Evolutionary conservation across 1,140 invertebrate genomes (phyloP).

Genomic region (Nasonia longicornis): DNA sequence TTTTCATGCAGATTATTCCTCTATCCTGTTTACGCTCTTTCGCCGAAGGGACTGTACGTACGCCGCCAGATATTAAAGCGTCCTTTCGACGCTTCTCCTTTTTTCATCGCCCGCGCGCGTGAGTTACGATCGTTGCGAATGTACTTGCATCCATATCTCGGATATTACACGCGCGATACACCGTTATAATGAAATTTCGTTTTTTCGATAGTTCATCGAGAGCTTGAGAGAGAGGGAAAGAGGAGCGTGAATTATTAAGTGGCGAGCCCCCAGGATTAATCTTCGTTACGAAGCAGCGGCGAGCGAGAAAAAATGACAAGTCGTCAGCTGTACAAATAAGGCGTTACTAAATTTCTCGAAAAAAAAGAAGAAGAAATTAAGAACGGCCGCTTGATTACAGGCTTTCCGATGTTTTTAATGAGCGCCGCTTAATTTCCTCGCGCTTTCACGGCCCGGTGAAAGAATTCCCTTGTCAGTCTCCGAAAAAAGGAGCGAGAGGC

Average conservation of each 20-base stretch:
- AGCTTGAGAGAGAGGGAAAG: too few relatives aligned
- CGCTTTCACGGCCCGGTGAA: neutral
- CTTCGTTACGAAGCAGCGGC: neutral
- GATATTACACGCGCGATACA: neutral
- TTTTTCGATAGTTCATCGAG: neutral
- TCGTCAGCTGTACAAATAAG: conserved; percentile 8
- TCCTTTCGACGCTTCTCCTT: conserved; percentile 17
- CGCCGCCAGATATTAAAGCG: conserved; percentile 22
- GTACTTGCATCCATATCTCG: conserved; percentile 4
- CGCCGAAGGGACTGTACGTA: conserved; percentile 9
- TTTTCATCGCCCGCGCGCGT: neutral
- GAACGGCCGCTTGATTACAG: neutral
- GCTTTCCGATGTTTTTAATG: neutral
- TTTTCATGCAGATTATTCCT: neutral
- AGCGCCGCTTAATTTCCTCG: conserved; percentile 3
- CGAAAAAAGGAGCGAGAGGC: conserved; percentile 6
- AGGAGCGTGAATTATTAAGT: neutral
- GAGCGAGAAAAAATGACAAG: neutral
- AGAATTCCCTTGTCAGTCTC: neutral
- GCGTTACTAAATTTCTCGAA: neutral
- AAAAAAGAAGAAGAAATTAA: neutral
- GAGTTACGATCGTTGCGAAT: conserved; percentile 27
- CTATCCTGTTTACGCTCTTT: conserved; percentile 23
- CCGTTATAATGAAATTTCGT: neutral
- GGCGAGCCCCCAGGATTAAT: neutral